A percentile compares a stretch with the other conserved stretches of the same genome.
Conservation (phyloP, 2,797 vertebrate species). For the Microctenopoma lineatum region DNA sequence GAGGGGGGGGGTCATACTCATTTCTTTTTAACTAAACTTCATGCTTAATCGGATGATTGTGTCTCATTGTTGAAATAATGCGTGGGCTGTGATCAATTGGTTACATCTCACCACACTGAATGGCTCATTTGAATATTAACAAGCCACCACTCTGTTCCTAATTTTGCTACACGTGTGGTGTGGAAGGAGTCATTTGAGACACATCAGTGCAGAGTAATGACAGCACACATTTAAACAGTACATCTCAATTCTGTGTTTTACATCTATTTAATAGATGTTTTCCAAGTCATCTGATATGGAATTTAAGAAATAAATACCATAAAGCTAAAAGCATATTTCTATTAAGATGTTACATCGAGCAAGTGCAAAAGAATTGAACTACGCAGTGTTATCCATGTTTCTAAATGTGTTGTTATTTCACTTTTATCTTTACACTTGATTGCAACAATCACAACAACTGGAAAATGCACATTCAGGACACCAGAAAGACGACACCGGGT, state of each 20-base stretch:
- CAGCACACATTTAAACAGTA: neutral
- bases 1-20: slow-evolving; percentile 43
- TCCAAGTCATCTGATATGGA: too few species aligned
- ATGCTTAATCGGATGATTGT: slow-evolving; percentile 64
- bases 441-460: neutral
- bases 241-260: neutral
- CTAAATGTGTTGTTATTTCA: neutral
- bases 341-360: too few species aligned
- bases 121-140: slow-evolving; percentile 72
- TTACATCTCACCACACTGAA: slow-evolving; percentile 43
- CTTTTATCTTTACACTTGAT: neutral
- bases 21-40: slow-evolving; percentile 76
- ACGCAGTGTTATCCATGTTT: neutral
- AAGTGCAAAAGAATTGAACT: too few species aligned
- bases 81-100: slow-evolving; percentile 72
- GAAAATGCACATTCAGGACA: neutral
- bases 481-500: neutral
- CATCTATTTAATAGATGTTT: neutral
- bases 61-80: slow-evolving; percentile 76
- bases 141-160: slow-evolving; percentile 23
- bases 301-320: too few species aligned
- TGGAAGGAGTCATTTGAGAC: slow-evolving; percentile 8
- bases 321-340: too few species aligned
- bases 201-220: slow-evolving; percentile 16
- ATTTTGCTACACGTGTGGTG: slow-evolving; percentile 32